Conservation (phyloP, 2,888 invertebrate species). For the Belgica antarctica region DNA sequence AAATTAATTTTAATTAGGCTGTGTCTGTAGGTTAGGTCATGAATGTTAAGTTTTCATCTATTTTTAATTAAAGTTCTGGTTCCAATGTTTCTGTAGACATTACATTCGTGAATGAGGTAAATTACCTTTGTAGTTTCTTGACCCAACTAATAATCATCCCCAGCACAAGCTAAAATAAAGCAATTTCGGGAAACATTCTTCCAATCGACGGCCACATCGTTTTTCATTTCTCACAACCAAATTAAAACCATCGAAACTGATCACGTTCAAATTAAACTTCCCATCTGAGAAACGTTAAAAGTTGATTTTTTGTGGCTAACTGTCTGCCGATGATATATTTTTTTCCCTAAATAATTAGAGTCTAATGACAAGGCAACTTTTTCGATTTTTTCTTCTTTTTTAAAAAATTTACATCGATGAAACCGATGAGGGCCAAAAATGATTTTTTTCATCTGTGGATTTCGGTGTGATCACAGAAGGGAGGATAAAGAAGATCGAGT, state of each 20-base stretch:
- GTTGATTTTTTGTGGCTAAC: slow-evolving; percentile 1
- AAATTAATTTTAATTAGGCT: no score
- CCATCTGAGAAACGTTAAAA: slow-evolving; percentile 3
- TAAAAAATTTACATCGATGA: neutral
- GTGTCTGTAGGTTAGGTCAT: no score
- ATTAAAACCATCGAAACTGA: slow-evolving; percentile 1
- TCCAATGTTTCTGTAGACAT: no score
- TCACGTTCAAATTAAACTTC: slow-evolving; percentile 15
- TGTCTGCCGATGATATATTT: slow-evolving; percentile 20
- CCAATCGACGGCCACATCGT: no score
- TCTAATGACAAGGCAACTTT: slow-evolving; percentile 40
- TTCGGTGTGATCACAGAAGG: slow-evolving; percentile 22
- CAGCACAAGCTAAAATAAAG: neutral
- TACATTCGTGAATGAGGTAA: no score
- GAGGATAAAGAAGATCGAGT: slow-evolving; percentile 6
- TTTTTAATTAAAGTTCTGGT: no score
- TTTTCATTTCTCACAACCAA: neutral
- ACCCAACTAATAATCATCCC: no score
- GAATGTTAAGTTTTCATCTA: no score
- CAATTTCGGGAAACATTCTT: no score
- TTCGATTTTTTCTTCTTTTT: slow-evolving; percentile 16
- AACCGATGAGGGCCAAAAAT: neutral
- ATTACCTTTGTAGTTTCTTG: no score
- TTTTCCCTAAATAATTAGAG: slow-evolving; percentile 34
- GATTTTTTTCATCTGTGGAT: neutral